Percentiles rank a stretch among this genome's conserved stretches.
Conservation (phyloP, 92 coral and sea anemone genomes). For the Virgularia gustaviana region DNA sequence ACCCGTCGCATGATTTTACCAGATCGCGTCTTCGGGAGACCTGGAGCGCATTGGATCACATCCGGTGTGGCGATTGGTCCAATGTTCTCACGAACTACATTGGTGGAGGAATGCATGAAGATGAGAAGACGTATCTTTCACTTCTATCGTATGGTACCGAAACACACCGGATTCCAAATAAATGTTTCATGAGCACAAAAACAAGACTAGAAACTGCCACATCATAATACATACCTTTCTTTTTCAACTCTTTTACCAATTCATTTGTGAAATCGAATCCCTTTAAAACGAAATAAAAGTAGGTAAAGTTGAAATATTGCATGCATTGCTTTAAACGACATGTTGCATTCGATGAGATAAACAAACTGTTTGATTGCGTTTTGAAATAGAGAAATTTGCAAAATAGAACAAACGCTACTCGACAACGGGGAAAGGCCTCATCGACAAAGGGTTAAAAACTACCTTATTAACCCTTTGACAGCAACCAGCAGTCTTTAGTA, state of each 20-base stretch:
- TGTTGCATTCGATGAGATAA: no score
- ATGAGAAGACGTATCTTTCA: background rate
- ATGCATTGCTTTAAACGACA: no score
- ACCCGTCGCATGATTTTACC: constrained; percentile 99
- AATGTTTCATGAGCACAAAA: background rate
- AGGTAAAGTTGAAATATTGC: background rate
- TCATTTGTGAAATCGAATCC: constrained; percentile 62
- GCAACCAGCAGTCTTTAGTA: no score
- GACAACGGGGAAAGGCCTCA: no score
- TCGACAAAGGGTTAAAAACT: no score
- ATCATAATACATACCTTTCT: constrained; percentile 62
- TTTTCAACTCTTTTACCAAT: constrained; percentile 68
- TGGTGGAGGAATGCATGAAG: background rate
- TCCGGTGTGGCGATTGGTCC: constrained; percentile 98
- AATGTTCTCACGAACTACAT: constrained; percentile 82
- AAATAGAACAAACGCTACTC: no score
- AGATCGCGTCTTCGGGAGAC: constrained; percentile 93
- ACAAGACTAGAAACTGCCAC: no score
- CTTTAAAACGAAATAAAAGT: constrained; percentile 38
- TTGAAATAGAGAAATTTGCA: no score
- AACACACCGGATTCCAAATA: no score
- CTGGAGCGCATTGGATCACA: constrained; percentile 88
- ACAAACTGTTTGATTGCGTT: no score
- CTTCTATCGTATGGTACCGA: no score
- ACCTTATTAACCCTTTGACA: no score